Conservation (phyloP, 2,113 vertebrate genomes). For the Ctenomys sociabilis region DNA sequence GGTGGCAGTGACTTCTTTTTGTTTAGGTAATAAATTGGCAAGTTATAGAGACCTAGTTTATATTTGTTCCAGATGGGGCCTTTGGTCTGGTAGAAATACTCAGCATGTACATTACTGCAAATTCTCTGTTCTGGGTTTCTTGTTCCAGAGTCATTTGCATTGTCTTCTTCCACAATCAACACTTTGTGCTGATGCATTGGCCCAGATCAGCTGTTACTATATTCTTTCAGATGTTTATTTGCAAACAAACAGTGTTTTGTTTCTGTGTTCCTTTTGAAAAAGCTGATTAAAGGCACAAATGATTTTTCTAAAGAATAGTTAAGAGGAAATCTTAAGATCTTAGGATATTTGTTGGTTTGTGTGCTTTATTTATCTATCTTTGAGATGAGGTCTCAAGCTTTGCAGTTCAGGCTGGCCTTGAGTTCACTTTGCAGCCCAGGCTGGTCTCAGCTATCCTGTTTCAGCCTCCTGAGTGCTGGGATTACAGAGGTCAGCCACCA, state of each 20-base stretch:
- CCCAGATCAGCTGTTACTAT: slow-evolving; percentile 83
- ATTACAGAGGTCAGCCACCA: too few relatives aligned
- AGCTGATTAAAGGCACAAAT: slow-evolving; percentile 46
- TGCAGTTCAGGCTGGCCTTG: too few relatives aligned
- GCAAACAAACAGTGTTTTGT: slow-evolving; percentile 78
- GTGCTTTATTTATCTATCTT: neutral
- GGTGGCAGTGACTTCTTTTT: slow-evolving; percentile 73
- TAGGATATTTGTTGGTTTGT: neutral
- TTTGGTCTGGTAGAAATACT: neutral
- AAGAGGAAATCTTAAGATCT: neutral
- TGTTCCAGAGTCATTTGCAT: slow-evolving; percentile 55
- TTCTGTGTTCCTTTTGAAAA: slow-evolving; percentile 56
- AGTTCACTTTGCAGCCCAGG: too few relatives aligned
- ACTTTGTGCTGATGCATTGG: slow-evolving; percentile 85
- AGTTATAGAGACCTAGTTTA: neutral
- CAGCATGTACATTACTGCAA: neutral
- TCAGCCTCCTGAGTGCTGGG: too few relatives aligned
- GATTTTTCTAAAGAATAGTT: slow-evolving; percentile 57
- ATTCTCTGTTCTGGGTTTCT: slow-evolving; percentile 28
- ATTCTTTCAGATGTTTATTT: slow-evolving; percentile 80
- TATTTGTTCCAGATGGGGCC: neutral
- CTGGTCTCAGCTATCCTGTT: too few relatives aligned
- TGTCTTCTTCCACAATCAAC: slow-evolving; percentile 82
- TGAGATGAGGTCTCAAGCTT: too few relatives aligned
- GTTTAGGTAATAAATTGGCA: slow-evolving; percentile 27